These are phyloP conservation scores for Zophobas morio DNA, from an alignment of 1,140 invertebrate genomes.

Conservation along the genomic window DNA sequence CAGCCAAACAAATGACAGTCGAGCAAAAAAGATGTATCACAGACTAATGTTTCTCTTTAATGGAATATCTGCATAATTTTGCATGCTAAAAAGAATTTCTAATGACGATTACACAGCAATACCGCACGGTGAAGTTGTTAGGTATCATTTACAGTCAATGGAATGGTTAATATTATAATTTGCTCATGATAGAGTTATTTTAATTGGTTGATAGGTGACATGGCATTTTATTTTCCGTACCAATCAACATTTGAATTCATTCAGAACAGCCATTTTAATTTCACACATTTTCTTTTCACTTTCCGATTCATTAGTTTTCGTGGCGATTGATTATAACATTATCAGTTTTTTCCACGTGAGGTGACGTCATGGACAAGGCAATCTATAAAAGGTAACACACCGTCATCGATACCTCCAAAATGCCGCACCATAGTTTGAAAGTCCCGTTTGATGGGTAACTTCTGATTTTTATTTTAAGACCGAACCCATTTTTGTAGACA, in stretches of 20 bases:
- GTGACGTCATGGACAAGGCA: no score
- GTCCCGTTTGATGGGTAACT: no score
- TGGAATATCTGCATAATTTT: conserved; percentile 35
- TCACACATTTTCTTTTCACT: no score
- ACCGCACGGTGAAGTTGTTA: background rate
- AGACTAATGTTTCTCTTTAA: conserved; percentile 21
- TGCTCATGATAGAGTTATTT: conserved; percentile 22
- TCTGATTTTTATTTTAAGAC: no score
- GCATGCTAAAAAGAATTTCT: conserved; percentile 16
- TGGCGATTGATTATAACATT: no score
- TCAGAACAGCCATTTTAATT: background rate
- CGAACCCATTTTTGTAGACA: no score
- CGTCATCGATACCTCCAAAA: no score
- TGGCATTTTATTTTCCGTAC: background rate
- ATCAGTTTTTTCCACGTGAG: no score
- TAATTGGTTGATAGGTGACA: conserved; percentile 17
- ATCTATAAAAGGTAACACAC: no score
- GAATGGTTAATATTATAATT: background rate
- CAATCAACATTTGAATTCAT: background rate
- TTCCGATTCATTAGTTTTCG: no score
- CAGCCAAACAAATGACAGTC: conserved; percentile 9
- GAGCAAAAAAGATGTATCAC: conserved; percentile 18
- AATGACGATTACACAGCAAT: conserved; percentile 17
- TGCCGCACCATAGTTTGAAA: no score
- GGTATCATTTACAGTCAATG: conserved; percentile 7